phyloP scores from a whole-genome alignment of 2,888 invertebrate species.

The Tetragnatha montana region DNA sequence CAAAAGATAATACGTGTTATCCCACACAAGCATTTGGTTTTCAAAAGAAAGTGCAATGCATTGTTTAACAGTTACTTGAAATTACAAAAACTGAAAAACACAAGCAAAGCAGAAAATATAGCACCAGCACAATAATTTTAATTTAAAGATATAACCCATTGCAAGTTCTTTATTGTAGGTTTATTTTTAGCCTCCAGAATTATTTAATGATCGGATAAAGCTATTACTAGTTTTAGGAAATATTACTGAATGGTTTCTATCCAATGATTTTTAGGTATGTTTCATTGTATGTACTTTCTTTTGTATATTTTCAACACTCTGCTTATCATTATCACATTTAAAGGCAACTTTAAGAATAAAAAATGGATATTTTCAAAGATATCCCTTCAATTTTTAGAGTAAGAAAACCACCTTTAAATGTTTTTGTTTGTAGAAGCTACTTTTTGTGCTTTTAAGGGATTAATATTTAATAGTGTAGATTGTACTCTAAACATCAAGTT shows the following conservation, averaged over 20 bases:
- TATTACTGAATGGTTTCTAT: background rate
- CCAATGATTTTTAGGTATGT: background rate
- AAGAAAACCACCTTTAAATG: too few species aligned
- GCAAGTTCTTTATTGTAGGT: background rate
- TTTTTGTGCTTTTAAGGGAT: too few species aligned
- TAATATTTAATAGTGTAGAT: too few species aligned
- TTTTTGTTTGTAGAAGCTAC: too few species aligned
- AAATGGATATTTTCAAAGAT: background rate
- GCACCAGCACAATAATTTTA: conserved; percentile 47
- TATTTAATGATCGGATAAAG: background rate
- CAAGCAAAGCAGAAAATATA: conserved; percentile 28
- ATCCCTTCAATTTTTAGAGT: background rate
- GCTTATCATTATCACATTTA: conserved; percentile 27
- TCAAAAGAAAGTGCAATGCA: conserved; percentile 42
- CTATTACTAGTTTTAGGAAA: background rate
- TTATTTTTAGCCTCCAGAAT: background rate
- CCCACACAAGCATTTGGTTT: conserved; percentile 68
- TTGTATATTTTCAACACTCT: background rate
- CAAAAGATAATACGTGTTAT: conserved; percentile 65
- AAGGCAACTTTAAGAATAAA: conserved; percentile 20
- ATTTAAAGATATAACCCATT: background rate
- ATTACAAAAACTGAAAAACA: conserved; percentile 51
- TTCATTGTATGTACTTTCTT: background rate
- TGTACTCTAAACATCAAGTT: too few species aligned
- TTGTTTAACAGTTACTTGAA: conserved; percentile 55